Evolutionary conservation across 2,797 vertebrate genomes (phyloP).

Genomic region (Myiotriccus ornatus): DNA sequence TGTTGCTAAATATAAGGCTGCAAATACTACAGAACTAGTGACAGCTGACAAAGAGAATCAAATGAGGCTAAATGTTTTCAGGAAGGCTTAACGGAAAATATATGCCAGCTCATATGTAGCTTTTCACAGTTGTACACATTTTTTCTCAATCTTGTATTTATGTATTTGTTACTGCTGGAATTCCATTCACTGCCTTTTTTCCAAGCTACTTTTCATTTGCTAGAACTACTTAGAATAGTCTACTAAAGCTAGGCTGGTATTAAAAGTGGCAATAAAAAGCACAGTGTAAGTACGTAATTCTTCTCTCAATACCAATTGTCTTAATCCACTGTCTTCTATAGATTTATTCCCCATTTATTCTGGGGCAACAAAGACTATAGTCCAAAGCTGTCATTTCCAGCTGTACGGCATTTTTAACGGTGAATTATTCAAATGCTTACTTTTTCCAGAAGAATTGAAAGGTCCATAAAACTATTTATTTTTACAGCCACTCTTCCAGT

Average conservation of each 20-base stretch:
- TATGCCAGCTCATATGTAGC: neutral
- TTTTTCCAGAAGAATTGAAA: conserved; percentile 19
- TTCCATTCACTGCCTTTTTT: conserved; percentile 27
- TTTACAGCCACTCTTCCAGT: conserved; percentile 36
- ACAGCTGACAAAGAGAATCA: neutral
- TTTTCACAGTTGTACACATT: neutral
- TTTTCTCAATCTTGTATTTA: neutral
- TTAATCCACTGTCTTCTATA: neutral
- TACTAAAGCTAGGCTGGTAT: neutral
- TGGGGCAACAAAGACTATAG: neutral
- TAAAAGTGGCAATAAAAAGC: neutral
- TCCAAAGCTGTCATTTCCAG: conserved; percentile 24
- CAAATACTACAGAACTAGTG: neutral
- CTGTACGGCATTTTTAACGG: conserved; percentile 35
- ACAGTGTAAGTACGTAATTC: neutral
- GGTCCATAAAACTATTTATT: conserved; percentile 25
- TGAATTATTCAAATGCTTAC: neutral
- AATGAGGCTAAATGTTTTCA: neutral
- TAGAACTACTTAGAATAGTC: neutral
- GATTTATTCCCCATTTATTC: neutral
- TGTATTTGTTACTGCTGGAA: conserved; percentile 22
- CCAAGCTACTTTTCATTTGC: neutral
- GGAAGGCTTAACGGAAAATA: neutral
- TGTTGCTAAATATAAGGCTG: neutral
- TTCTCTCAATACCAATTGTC: neutral